Conservation (phyloP, 2,113 vertebrate species). For the Bos javanicus region DNA sequence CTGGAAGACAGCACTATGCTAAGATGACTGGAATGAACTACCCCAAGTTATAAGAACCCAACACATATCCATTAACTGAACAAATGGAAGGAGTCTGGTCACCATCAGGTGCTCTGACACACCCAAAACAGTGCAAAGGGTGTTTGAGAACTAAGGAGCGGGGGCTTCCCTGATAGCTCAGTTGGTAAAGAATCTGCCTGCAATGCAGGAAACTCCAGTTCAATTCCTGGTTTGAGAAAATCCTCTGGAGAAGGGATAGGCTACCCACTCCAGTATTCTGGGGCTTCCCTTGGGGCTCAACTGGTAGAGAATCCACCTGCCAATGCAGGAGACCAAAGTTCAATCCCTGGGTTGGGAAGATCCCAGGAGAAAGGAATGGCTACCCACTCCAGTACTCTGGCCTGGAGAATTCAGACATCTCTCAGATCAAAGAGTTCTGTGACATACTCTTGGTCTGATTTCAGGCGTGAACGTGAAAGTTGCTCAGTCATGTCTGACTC, state of each 20-base stretch:
- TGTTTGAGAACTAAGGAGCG: not conserved
- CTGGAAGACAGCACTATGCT: not conserved
- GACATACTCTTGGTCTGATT: not conserved
- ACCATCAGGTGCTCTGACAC: not conserved
- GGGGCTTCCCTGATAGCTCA: not conserved
- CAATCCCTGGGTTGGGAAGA: not conserved
- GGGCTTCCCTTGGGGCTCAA: not conserved
- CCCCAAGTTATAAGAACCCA: rapidly evolving
- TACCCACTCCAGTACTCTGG: not conserved
- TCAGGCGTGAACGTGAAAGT: too few species aligned
- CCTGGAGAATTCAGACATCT: not conserved
- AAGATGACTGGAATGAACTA: not conserved
- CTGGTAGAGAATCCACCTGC: not conserved
- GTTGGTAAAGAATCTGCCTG: not conserved
- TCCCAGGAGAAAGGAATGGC: not conserved
- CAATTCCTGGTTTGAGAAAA: not conserved
- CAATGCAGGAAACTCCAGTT: not conserved
- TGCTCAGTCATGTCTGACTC: too few species aligned
- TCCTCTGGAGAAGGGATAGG: not conserved
- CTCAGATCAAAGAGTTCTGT: not conserved
- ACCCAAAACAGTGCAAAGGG: not conserved
- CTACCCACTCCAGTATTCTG: not conserved
- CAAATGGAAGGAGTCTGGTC: not conserved
- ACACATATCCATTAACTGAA: not conserved
- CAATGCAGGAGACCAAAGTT: not conserved